phyloP scores from a whole-genome alignment of 1,140 invertebrate genomes.

The Drosophila melanica region DNA sequence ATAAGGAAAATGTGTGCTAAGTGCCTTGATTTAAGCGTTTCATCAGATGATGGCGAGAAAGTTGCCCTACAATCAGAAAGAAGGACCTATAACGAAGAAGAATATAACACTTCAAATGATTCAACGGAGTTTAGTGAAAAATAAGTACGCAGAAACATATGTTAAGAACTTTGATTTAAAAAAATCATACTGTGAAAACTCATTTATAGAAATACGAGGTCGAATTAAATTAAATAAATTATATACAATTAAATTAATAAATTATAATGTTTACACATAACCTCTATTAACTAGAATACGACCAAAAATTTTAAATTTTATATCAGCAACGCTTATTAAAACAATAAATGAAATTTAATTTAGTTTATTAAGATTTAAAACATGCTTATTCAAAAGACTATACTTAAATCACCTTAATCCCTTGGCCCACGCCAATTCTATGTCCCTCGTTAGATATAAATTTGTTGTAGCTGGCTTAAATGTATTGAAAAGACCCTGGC shows the following conservation, averaged over 20 bases:
- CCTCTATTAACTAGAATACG: slow-evolving; percentile 31
- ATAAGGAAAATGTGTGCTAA: slow-evolving; percentile 26
- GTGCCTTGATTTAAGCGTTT: slow-evolving; percentile 24
- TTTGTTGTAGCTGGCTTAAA: no score
- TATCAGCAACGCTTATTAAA: slow-evolving; percentile 29
- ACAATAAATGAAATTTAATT: slow-evolving; percentile 16
- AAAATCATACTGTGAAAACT: slow-evolving; percentile 20
- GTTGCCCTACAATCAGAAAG: slow-evolving; percentile 34
- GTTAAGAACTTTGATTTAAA: slow-evolving; percentile 1
- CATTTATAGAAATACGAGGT: slow-evolving; percentile 10
- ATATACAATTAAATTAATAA: no score
- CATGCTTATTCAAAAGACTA: no score
- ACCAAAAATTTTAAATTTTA: slow-evolving; percentile 46
- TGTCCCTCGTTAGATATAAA: no score
- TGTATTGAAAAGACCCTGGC: no score
- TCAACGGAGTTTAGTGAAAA: slow-evolving; percentile 52
- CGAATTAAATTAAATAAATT: background rate
- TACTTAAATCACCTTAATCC: no score
- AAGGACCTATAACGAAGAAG: slow-evolving; percentile 33
- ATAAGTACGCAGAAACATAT: slow-evolving; percentile 7
- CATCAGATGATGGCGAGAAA: slow-evolving; percentile 24
- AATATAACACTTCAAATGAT: slow-evolving; percentile 57
- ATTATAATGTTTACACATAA: slow-evolving; percentile 27
- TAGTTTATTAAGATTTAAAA: slow-evolving; percentile 14
- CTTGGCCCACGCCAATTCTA: no score